phyloP scores from a whole-genome alignment of 2,797 vertebrate species.

The Ptychadena robeensis region DNA sequence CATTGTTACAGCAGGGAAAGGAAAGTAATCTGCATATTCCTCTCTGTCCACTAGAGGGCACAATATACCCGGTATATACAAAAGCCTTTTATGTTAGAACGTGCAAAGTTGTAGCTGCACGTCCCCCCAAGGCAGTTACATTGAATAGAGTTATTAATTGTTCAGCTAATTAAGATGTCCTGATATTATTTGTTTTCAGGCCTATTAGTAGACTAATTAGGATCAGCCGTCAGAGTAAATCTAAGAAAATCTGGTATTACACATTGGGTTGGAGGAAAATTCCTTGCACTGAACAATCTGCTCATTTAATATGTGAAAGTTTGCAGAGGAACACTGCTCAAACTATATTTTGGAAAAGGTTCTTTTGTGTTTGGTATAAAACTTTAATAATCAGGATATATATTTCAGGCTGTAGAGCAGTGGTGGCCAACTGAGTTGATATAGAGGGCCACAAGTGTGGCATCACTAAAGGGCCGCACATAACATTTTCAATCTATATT shows the following conservation, averaged over 20 bases:
- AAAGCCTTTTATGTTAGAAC: background rate
- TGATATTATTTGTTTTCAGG: slow-evolving; percentile 40
- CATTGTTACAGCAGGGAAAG: no score
- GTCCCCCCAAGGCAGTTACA: slow-evolving; percentile 30
- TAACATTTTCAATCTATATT: no score
- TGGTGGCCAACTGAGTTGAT: no score
- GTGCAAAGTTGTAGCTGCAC: background rate
- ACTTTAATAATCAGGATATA: background rate
- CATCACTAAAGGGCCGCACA: no score
- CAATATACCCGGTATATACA: background rate
- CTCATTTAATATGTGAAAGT: slow-evolving; percentile 13
- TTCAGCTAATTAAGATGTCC: slow-evolving; percentile 54
- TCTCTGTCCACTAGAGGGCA: slow-evolving; percentile 31
- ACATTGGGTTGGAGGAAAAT: slow-evolving; percentile 19
- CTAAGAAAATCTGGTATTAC: slow-evolving; percentile 41
- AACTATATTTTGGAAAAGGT: background rate
- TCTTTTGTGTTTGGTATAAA: background rate
- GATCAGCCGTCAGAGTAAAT: slow-evolving; percentile 39
- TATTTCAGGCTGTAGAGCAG: background rate
- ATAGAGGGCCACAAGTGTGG: no score
- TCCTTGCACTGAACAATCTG: background rate
- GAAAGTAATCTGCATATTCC: no score
- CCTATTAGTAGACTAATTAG: slow-evolving; percentile 55
- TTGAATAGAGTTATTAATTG: slow-evolving; percentile 48
- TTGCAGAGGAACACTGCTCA: slow-evolving; percentile 14